phyloP scores from a whole-genome alignment of 2,888 invertebrate genomes.

The Plebejus melissa region DNA sequence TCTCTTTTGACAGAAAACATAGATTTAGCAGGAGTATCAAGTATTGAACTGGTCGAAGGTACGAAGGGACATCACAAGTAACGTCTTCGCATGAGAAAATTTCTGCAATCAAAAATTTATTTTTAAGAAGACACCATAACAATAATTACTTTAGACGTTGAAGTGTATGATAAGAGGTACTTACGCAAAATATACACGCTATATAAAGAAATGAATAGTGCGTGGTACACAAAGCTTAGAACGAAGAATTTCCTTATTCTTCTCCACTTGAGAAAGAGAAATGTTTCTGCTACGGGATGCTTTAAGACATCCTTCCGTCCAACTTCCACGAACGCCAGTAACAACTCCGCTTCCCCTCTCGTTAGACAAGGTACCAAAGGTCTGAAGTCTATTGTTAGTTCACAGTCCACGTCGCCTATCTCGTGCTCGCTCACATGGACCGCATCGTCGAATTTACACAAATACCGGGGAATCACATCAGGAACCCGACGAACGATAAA shows the following conservation, averaged over 20 bases:
- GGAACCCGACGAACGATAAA: slow-evolving; percentile 92
- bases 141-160: not conserved
- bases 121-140: not conserved
- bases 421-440: slow-evolving; percentile 90
- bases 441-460: slow-evolving; percentile 85
- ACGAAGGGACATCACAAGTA: slow-evolving; percentile 61
- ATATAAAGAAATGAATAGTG: slow-evolving; percentile 85
- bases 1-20: slow-evolving; percentile 84
- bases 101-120: slow-evolving; percentile 51
- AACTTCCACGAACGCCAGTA: slow-evolving; percentile 86
- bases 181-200: slow-evolving; percentile 85
- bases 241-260: slow-evolving; percentile 90
- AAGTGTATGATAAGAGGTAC: slow-evolving; percentile 42
- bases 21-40: slow-evolving; percentile 82
- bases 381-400: slow-evolving; percentile 81
- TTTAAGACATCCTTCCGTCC: slow-evolving; percentile 88
- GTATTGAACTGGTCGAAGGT: slow-evolving; percentile 75
- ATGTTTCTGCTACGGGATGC: slow-evolving; percentile 91
- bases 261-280: slow-evolving; percentile 90
- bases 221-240: slow-evolving; percentile 87
- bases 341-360: slow-evolving; percentile 84
- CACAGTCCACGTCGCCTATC: slow-evolving; percentile 91
- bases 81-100: slow-evolving; percentile 74
- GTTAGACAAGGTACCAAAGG: slow-evolving; percentile 80
- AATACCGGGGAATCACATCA: slow-evolving; percentile 85